phyloP scores from a whole-genome alignment of 2,888 invertebrate species.

The Cephus pulcher region DNA sequence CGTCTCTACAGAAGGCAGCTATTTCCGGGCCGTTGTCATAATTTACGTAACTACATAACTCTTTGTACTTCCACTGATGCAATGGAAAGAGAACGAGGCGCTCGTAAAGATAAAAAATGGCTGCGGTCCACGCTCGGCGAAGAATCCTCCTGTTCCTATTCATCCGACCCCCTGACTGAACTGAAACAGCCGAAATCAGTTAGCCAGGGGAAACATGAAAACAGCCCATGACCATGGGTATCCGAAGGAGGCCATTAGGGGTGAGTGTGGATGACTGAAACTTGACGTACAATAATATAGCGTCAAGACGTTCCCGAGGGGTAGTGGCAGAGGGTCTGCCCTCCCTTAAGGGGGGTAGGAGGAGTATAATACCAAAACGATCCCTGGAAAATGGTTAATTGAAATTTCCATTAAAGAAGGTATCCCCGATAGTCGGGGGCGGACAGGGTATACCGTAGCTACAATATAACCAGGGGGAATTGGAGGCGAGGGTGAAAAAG shows the following conservation, averaged over 20 bases:
- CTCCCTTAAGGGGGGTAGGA: slow-evolving; percentile 7
- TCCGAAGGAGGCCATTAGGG: not conserved
- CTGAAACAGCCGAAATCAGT: not conserved
- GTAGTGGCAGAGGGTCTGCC: not conserved
- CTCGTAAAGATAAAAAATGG: slow-evolving; percentile 60
- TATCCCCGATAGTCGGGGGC: not conserved
- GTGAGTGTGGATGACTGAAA: not conserved
- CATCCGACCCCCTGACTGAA: not conserved
- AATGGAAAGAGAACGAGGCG: slow-evolving; percentile 43
- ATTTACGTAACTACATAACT: slow-evolving; percentile 61
- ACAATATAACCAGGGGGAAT: not conserved
- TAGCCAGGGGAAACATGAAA: not conserved
- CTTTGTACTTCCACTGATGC: slow-evolving; percentile 57
- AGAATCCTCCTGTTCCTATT: not conserved
- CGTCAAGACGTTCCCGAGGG: not conserved
- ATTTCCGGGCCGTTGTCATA: slow-evolving; percentile 49
- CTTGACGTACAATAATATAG: not conserved
- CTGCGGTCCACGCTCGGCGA: slow-evolving; percentile 38
- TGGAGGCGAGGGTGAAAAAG: not conserved
- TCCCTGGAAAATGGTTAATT: not conserved
- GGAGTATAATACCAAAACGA: not conserved
- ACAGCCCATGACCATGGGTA: not conserved
- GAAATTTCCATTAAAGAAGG: not conserved
- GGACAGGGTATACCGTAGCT: not conserved
- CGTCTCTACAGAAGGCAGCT: slow-evolving; percentile 20